Percentiles rank a stretch among this genome's conserved stretches.
phyloP scores from a whole-genome alignment of 2,888 invertebrate genomes.

The Adelognathus sp. region DNA sequence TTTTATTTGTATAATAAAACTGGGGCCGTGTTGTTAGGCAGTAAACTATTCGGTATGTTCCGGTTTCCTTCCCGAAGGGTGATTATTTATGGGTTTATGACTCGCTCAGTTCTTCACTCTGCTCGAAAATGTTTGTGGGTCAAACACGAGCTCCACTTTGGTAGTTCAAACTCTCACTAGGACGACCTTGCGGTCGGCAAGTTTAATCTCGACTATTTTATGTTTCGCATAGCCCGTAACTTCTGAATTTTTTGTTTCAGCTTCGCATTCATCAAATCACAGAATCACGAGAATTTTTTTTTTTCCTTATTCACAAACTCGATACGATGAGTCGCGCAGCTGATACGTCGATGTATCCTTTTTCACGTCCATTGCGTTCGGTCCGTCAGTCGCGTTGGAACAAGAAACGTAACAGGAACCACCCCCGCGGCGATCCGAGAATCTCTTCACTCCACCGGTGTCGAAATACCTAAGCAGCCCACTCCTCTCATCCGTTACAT shows the following conservation, averaged over 20 bases:
- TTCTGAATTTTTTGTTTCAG: background rate
- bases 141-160: background rate
- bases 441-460: slow-evolving; percentile 54
- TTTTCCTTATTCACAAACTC: background rate
- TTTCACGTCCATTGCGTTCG: background rate
- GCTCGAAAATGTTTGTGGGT: background rate
- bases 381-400: background rate
- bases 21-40: no score
- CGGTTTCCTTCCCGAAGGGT: background rate
- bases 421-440: slow-evolving; percentile 54
- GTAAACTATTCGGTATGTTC: background rate
- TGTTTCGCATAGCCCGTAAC: background rate
- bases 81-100: background rate
- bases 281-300: background rate
- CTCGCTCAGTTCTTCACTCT: background rate
- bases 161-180: no score
- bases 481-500: slow-evolving; percentile 46
- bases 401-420: slow-evolving; percentile 49
- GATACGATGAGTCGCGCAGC: background rate
- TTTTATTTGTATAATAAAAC: no score
- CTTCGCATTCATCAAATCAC: background rate
- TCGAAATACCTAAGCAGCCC: slow-evolving; percentile 54
- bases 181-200: no score
- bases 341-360: background rate
- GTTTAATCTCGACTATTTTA: background rate